Base-by-base conservation (phyloP, 2,113 vertebrate species). In the Capreolus pygargus region DNA sequence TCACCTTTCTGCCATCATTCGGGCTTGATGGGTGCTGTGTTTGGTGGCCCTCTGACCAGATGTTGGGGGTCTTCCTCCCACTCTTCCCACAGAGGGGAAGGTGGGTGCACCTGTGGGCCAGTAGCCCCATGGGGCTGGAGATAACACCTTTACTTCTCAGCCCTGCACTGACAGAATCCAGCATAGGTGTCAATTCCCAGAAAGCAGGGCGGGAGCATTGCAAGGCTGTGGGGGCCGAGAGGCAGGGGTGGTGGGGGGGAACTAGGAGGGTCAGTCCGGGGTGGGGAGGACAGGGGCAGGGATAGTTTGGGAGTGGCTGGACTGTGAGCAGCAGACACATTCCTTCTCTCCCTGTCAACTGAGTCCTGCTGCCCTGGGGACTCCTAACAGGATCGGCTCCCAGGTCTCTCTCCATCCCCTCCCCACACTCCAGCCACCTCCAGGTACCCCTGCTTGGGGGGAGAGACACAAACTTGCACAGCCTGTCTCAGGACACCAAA, bases 161-260 rank as follows among this genome's bases (percentile, higher is more conserved):
- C 6, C 47, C 15, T 13, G 85, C 12, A 16, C 25, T 50, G 25
- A 27, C 21, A 13, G 60, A 39, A 70, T 27, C 82, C 16, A 9
- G 52, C 14, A n/a, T 17, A 70, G 19, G 25, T 30, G 52, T 58
- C 39, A 6, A 0, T 36, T 52, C 61, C 52, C 83, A 17, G 55
- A 43, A 33, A 45, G 50, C 15, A 47, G 3, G 7, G 17, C 1
- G 1, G 25, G 33, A 21, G 25, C 9, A 3, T 23, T 5, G 17
- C 1, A 36, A 19, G 47, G 60, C 30, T 28, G 6, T 0, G 17
- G 70, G 13, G 4, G 9, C 47, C 3, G 2, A 50, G 47, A 50
- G 47, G 47, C 47, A 50, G 60, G 27, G 8, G 60, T 30, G 7
- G 33, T 36, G 2, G 61, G 7, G 64, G 17, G 64, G 19, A 70